phyloP scores from a whole-genome alignment of 2,113 vertebrate genomes.

The Halichoeres trimaculatus region DNA sequence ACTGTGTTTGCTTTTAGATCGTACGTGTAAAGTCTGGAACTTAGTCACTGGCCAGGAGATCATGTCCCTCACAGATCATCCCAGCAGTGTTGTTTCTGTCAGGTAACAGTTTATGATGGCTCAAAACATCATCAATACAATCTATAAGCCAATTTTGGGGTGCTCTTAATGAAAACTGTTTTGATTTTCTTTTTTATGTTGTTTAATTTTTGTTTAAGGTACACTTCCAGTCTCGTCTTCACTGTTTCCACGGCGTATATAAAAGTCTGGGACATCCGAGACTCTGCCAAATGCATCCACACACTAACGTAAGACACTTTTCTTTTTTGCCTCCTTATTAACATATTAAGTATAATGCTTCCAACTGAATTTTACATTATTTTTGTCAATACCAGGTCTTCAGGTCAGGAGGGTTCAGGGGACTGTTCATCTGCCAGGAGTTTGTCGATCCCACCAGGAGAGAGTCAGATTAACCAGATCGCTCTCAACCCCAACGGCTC shows the following conservation, averaged over 20 bases:
- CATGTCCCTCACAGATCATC: constrained; percentile 90
- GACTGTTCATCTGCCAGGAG: constrained; percentile 87
- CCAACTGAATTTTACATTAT: neutral
- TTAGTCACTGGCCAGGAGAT: constrained; percentile 99
- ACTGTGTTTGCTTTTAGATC: constrained; percentile 82
- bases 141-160: neutral
- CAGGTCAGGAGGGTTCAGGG: constrained; percentile 91
- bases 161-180: neutral
- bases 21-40: constrained; percentile 99
- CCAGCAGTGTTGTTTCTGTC: constrained; percentile 92
- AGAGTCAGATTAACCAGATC: constrained; percentile 97
- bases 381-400: constrained; percentile 83
- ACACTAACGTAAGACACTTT: constrained; percentile 88
- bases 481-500: constrained; percentile 91
- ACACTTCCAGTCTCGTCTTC: constrained; percentile 96
- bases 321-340: fast-evolving
- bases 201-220: constrained; percentile 70
- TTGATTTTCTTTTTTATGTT: neutral
- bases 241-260: constrained; percentile 94
- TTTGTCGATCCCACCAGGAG: constrained; percentile 91
- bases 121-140: too few relatives aligned
- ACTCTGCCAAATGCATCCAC: constrained; percentile 95
- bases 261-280: constrained; percentile 98
- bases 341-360: neutral
- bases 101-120: constrained; percentile 46